A percentile compares a stretch with the other conserved stretches of the same genome.
These are phyloP conservation scores for Archips xylosteana DNA, from an alignment of 2,888 invertebrate genomes.

Conservation along the genomic window DNA sequence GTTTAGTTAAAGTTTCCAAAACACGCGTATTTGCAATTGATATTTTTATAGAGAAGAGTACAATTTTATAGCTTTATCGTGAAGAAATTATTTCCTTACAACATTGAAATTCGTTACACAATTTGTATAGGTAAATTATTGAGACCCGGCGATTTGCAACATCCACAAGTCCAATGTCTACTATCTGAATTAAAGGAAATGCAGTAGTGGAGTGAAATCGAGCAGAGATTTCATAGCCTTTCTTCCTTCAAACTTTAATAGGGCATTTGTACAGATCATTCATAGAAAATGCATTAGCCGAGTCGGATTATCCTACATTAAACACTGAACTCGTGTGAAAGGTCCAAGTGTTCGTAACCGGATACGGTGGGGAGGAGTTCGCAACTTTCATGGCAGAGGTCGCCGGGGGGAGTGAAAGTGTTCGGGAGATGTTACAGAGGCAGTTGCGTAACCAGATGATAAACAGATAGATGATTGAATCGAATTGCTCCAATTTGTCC, in stretches of 20 bases:
- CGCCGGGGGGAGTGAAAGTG: constrained; percentile 50
- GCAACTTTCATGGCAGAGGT: constrained; percentile 52
- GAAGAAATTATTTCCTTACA: background rate
- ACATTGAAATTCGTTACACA: background rate
- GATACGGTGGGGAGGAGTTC: constrained; percentile 43
- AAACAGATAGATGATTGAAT: constrained; percentile 37
- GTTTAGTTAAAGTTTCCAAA: background rate
- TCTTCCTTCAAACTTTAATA: background rate
- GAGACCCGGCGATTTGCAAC: background rate
- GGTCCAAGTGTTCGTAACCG: constrained; percentile 38
- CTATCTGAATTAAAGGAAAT: background rate
- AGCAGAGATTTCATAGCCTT: background rate
- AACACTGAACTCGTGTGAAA: constrained; percentile 39
- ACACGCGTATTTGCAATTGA: constrained; percentile 5
- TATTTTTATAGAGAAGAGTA: constrained; percentile 4
- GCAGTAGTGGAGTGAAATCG: background rate
- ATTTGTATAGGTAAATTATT: background rate
- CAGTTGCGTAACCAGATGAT: constrained; percentile 42
- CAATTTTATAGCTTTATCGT: constrained; percentile 10
- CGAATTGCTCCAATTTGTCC: constrained; percentile 14
- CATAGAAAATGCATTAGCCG: constrained; percentile 8
- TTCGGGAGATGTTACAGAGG: constrained; percentile 43
- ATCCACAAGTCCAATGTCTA: background rate
- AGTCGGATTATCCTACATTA: constrained; percentile 22
- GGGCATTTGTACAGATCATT: background rate